Percentiles rank a stretch among this genome's conserved stretches.
These are phyloP conservation scores for Pegea sp. DNA, from an alignment of 23 tunicate genomes.

Conservation along the genomic window DNA sequence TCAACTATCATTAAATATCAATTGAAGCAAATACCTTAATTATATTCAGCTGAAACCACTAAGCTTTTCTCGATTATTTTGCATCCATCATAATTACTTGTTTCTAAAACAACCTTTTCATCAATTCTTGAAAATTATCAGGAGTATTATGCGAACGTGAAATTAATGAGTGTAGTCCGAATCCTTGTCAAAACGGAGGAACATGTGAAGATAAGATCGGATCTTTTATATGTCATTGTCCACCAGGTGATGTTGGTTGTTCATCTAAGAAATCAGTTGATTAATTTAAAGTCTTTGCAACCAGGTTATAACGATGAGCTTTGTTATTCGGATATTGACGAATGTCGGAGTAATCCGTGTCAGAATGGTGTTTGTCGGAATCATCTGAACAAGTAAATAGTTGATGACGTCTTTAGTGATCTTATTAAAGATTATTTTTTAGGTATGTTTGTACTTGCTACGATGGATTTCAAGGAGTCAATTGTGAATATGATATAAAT, in stretches of 20 bases:
- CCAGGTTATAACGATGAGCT: constrained; percentile 51
- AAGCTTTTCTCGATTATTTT: neutral
- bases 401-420: neutral
- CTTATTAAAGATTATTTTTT: constrained; percentile 1
- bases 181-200: constrained; percentile 79
- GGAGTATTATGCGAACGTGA: constrained; percentile 52
- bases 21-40: too few relatives aligned
- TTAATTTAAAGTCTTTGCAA: neutral
- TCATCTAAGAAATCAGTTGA: neutral
- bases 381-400: constrained; percentile 40
- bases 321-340: constrained; percentile 65
- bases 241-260: constrained; percentile 30
- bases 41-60: neutral
- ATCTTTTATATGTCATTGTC: constrained; percentile 42
- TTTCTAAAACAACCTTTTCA: too few relatives aligned
- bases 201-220: constrained; percentile 33
- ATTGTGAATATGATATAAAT: constrained; percentile 46
- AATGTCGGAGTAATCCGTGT: constrained; percentile 73
- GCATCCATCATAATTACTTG: too few relatives aligned
- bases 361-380: constrained; percentile 52
- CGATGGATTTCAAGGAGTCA: constrained; percentile 41
- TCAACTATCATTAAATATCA: too few relatives aligned
- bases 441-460: constrained; percentile 52
- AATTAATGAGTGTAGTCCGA: constrained; percentile 59
- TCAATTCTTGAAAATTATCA: too few relatives aligned